Conservation (phyloP, 2,888 invertebrate genomes). For the Thysanoteuthis rhombus region DNA sequence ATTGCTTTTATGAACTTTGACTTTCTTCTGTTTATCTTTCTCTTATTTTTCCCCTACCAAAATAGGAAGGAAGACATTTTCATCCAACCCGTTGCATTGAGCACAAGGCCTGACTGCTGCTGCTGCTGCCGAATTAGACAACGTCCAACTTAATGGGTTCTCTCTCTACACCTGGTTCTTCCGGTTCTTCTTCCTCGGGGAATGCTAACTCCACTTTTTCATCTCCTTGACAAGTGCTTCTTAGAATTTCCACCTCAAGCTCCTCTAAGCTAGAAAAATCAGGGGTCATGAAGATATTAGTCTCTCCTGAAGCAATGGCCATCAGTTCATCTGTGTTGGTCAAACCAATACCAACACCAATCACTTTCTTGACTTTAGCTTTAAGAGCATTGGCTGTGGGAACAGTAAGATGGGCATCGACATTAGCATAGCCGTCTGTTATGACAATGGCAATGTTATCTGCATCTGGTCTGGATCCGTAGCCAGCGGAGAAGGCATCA, state of each 20-base stretch:
- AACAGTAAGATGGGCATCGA: slow-evolving; percentile 54
- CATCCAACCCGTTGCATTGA: neutral
- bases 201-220: neutral
- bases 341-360: slow-evolving; percentile 55
- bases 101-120: neutral
- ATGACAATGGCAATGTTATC: slow-evolving; percentile 53
- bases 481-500: slow-evolving; percentile 42
- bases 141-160: neutral
- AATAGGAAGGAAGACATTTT: neutral
- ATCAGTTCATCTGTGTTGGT: slow-evolving; percentile 45
- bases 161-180: neutral
- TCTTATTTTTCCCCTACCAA: neutral
- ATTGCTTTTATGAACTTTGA: neutral
- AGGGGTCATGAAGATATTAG: slow-evolving; percentile 52
- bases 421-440: slow-evolving; percentile 60
- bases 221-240: slow-evolving; percentile 42
- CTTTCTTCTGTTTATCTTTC: neutral
- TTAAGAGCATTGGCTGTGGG: slow-evolving; percentile 53
- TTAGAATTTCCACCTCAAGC: slow-evolving; percentile 47
- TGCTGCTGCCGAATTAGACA: neutral
- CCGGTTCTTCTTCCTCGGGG: neutral
- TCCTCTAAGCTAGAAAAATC: slow-evolving; percentile 47
- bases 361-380: slow-evolving; percentile 48
- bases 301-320: slow-evolving; percentile 46
- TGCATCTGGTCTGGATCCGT: slow-evolving; percentile 49